These are phyloP conservation scores for Hirtodrosophila cameraria DNA, from an alignment of 2,888 invertebrate genomes.

Conservation along the genomic window DNA sequence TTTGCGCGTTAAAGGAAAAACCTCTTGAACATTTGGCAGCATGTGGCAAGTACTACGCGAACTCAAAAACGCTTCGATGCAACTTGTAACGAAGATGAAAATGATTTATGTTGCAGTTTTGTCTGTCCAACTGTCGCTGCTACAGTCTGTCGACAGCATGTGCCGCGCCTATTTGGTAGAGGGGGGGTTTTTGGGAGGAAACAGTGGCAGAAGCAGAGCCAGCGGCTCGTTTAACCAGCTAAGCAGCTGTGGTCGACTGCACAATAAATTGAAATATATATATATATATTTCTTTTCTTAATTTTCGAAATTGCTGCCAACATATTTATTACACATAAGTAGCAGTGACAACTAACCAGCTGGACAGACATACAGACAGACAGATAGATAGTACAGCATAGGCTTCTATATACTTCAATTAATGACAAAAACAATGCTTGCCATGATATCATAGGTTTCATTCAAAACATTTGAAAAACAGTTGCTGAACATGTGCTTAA, in stretches of 20 bases:
- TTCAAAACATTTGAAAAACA: neutral
- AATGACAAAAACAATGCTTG: neutral
- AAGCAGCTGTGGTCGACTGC: constrained; percentile 38
- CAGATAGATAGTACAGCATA: neutral
- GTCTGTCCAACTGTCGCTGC: constrained; percentile 24
- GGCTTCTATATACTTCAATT: neutral
- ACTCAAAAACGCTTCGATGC: constrained; percentile 66
- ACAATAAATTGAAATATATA: constrained; percentile 66
- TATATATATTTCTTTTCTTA: no score
- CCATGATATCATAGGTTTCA: neutral
- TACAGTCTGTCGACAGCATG: constrained; percentile 13
- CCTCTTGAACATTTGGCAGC: constrained; percentile 73
- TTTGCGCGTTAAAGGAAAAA: constrained; percentile 11
- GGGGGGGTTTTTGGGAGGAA: no score
- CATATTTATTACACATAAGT: constrained; percentile 65
- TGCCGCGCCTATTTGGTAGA: no score
- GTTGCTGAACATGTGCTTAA: neutral
- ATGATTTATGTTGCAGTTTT: constrained; percentile 69
- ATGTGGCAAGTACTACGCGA: constrained; percentile 79
- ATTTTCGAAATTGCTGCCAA: constrained; percentile 69
- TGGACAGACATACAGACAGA: constrained; percentile 9
- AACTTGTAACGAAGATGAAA: constrained; percentile 74
- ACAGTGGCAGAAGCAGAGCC: neutral
- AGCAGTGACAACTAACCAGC: constrained; percentile 22
- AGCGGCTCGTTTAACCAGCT: constrained; percentile 42